phyloP scores from a whole-genome alignment of 2,888 invertebrate species.

The Priapulus caudatus region DNA sequence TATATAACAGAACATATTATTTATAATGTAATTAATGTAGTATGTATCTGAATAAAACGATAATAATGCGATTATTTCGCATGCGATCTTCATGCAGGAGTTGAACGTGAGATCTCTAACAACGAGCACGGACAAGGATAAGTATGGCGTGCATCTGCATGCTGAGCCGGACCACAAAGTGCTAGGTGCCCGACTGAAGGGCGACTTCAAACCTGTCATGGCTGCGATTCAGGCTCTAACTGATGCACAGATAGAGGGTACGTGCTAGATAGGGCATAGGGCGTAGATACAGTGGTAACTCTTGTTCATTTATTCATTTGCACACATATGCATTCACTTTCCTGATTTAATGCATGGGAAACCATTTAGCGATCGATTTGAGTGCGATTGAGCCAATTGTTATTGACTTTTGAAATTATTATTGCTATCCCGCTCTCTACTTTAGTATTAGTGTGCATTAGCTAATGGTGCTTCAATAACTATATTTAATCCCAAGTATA shows the following conservation, averaged over 20 bases:
- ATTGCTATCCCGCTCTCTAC: too few relatives aligned
- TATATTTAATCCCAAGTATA: too few relatives aligned
- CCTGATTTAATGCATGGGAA: too few relatives aligned
- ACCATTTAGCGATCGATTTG: too few relatives aligned
- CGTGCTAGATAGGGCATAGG: too few relatives aligned
- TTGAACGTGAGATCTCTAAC: slow-evolving; percentile 76
- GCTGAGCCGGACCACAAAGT: slow-evolving; percentile 92
- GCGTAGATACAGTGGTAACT: too few relatives aligned
- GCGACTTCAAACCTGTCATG: slow-evolving; percentile 74
- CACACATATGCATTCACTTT: too few relatives aligned
- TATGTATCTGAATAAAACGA: slow-evolving; percentile 2
- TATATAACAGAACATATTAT: neutral
- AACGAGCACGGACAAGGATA: slow-evolving; percentile 73
- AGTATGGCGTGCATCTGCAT: slow-evolving; percentile 74
- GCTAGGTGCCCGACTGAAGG: slow-evolving; percentile 74
- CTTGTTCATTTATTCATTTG: too few relatives aligned
- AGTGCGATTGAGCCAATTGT: too few relatives aligned
- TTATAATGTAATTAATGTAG: slow-evolving; percentile 7
- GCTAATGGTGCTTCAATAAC: too few relatives aligned
- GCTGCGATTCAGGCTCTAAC: slow-evolving; percentile 54
- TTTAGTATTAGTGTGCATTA: too few relatives aligned
- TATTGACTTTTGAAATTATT: too few relatives aligned
- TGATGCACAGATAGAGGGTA: slow-evolving; percentile 18
- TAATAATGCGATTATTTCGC: slow-evolving; percentile 8
- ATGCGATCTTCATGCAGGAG: slow-evolving; percentile 48